Percentiles rank a stretch among this genome's conserved stretches.
phyloP scores from a whole-genome alignment of 2,113 vertebrate genomes.

The Tupaia chinensis region DNA sequence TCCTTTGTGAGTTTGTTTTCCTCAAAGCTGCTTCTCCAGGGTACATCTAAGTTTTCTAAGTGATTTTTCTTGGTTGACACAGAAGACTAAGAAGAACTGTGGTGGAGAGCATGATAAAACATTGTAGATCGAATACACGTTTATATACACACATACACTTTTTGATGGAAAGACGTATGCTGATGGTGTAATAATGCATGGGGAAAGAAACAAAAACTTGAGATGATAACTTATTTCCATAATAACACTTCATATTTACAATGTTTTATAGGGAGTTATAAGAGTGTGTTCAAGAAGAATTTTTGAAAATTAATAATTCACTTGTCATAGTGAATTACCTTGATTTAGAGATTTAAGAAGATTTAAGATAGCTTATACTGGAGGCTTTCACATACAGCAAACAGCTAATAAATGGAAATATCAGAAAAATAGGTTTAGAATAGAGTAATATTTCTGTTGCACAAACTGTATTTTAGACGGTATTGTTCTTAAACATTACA shows the following conservation, averaged over 20 bases:
- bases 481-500: not conserved
- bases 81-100: slow-evolving; percentile 11
- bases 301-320: slow-evolving; percentile 9
- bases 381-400: not conserved
- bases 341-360: slow-evolving; percentile 11
- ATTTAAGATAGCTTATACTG: not conserved
- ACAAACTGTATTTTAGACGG: not conserved
- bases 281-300: not conserved
- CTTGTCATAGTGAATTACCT: not conserved
- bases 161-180: accelerated
- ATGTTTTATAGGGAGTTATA: not conserved
- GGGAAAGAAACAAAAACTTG: not conserved
- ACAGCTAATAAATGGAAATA: not conserved
- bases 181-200: not conserved
- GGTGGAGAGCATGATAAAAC: not conserved
- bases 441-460: not conserved
- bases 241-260: not conserved
- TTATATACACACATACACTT: not conserved
- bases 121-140: not conserved
- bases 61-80: not conserved
- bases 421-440: not conserved
- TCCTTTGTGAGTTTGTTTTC: slow-evolving; percentile 79
- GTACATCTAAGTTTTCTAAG: slow-evolving; percentile 45
- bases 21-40: slow-evolving; percentile 69
- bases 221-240: not conserved